A percentile compares a stretch with the other conserved stretches of the same genome.
These are phyloP conservation scores for Neodiprion fabricii DNA, from an alignment of 1,140 invertebrate species.

Conservation along the genomic window DNA sequence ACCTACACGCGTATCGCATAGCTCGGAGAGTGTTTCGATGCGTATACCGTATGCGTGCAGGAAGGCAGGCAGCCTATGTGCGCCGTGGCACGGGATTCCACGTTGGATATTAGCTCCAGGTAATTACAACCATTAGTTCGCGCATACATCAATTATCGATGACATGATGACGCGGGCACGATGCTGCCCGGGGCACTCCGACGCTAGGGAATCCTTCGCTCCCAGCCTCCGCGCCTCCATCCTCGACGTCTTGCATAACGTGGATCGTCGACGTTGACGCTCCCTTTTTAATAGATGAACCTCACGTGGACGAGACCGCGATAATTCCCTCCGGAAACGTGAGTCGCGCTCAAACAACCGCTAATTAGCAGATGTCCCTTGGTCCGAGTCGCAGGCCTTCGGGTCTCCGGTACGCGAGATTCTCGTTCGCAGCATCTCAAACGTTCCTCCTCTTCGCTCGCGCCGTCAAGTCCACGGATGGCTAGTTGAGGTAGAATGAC, in stretches of 20 bases:
- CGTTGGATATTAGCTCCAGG: conserved; percentile 48
- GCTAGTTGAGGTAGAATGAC: background rate
- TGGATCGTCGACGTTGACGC: background rate
- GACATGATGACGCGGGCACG: conserved; percentile 48
- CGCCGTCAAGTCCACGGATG: background rate
- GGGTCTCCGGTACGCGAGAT: background rate
- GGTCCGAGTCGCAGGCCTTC: background rate
- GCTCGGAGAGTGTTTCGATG: no score
- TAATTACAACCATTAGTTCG: conserved; percentile 56
- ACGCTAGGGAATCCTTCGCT: conserved; percentile 17
- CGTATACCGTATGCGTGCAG: background rate
- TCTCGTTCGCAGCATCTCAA: background rate
- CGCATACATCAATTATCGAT: conserved; percentile 59
- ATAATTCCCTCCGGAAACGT: background rate
- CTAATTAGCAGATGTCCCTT: background rate
- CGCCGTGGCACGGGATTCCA: conserved; percentile 40
- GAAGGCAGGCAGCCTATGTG: conserved; percentile 20
- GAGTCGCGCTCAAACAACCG: background rate
- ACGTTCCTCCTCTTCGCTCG: background rate
- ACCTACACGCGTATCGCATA: background rate
- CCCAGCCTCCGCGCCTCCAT: background rate
- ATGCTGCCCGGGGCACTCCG: conserved; percentile 39
- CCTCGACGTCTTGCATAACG: background rate
- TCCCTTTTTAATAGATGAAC: background rate
- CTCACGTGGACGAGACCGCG: background rate